Conservation (phyloP, 2,888 invertebrate genomes). For the Liopterus haemorrhoidalis region DNA sequence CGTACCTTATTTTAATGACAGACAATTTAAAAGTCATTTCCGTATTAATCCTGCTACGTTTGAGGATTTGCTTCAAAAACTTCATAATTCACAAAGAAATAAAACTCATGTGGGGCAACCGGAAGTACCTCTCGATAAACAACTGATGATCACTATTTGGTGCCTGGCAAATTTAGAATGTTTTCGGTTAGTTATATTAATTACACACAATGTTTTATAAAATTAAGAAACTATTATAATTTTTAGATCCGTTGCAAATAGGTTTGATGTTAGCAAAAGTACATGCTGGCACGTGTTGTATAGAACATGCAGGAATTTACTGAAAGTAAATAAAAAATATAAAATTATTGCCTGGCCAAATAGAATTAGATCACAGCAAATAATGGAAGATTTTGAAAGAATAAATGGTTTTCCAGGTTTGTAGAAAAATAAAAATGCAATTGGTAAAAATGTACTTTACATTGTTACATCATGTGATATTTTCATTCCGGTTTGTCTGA, state of each 20-base stretch:
- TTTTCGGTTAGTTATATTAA: constrained; percentile 4
- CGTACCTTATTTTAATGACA: not conserved
- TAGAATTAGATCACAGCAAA: not conserved
- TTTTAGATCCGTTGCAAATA: constrained; percentile 5
- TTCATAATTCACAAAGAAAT: not conserved
- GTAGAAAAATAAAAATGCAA: not conserved
- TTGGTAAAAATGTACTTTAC: no score
- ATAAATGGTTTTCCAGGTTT: constrained; percentile 5
- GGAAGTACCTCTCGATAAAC: constrained; percentile 1
- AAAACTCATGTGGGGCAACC: not conserved
- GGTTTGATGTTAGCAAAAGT: constrained; percentile 8
- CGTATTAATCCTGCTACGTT: not conserved
- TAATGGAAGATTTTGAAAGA: not conserved
- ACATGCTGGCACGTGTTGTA: constrained; percentile 9
- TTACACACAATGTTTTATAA: not conserved
- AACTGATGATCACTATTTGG: constrained; percentile 3
- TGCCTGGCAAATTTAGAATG: not conserved
- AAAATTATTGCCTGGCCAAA: constrained; percentile 9
- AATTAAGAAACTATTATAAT: not conserved
- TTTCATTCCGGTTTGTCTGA: no score
- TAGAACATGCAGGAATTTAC: constrained; percentile 2
- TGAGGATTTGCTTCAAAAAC: constrained; percentile 2
- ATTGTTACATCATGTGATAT: no score
- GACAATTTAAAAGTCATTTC: constrained; percentile 1
- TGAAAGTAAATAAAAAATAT: constrained; percentile 9